phyloP scores from a whole-genome alignment of 2,113 vertebrate species.

The Tetraodon nigroviridis region DNA sequence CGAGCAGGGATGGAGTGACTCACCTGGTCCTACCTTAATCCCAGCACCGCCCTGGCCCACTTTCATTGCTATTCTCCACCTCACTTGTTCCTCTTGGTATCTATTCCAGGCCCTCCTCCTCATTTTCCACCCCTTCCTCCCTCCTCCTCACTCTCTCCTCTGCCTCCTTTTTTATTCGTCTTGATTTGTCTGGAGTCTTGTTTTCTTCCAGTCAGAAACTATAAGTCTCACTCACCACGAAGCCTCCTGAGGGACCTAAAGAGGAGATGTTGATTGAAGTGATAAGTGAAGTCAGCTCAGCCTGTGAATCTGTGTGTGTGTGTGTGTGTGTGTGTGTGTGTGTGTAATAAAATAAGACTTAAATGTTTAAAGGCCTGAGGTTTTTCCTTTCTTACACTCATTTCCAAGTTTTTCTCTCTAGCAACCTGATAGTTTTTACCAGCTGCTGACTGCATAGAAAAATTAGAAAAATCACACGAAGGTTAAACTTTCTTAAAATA shows the following conservation, averaged over 20 bases:
- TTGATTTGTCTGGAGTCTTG: conserved; percentile 32
- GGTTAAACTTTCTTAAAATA: conserved; percentile 28
- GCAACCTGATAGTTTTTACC: not conserved
- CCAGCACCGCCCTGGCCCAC: conserved; percentile 20
- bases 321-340: conserved; percentile 10
- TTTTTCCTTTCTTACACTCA: not conserved
- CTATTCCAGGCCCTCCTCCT: conserved; percentile 13
- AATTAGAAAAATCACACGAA: conserved; percentile 26
- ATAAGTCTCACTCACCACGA: conserved; percentile 18
- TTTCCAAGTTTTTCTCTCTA: conserved; percentile 19
- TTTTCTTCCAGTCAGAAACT: conserved; percentile 30
- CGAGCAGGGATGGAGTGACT: conserved; percentile 37
- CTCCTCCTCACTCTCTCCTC: not conserved
- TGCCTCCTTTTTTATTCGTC: conserved; percentile 12
- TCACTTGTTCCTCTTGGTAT: conserved; percentile 10
- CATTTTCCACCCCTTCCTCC: not conserved
- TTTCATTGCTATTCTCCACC: conserved; percentile 18
- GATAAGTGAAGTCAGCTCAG: conserved; percentile 9
- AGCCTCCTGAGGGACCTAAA: not conserved
- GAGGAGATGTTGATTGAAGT: conserved; percentile 18
- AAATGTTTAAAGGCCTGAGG: conserved; percentile 1
- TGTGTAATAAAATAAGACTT: not conserved
- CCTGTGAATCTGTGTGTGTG: conserved; percentile 4
- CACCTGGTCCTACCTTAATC: conserved; percentile 29
- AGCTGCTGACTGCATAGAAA: conserved; percentile 7